Conservation (phyloP, 2,888 invertebrate species). For the Carterocephalus palaemon region DNA sequence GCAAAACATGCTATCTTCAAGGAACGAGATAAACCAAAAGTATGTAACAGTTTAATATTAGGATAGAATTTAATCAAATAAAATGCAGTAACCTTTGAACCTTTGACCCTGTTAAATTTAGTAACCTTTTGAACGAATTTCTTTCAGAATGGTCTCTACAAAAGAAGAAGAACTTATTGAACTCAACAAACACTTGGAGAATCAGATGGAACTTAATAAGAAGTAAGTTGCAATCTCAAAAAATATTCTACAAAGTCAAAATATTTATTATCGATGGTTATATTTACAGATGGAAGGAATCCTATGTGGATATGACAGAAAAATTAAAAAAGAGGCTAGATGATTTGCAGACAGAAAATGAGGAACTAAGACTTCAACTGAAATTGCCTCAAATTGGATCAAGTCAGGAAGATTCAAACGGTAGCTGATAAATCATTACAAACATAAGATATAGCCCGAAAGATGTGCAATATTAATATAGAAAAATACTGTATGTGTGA, state of each 20-base stretch:
- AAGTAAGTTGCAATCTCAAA: conserved; percentile 55
- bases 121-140: too few relatives aligned
- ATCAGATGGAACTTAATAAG: conserved; percentile 79
- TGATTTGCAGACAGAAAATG: conserved; percentile 76
- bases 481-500: conserved; percentile 23
- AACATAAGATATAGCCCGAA: conserved; percentile 2
- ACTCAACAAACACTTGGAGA: conserved; percentile 78
- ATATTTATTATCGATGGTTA: too few relatives aligned
- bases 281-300: conserved; percentile 79
- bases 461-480: conserved; percentile 53
- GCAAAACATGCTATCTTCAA: conserved; percentile 59
- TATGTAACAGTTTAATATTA: conserved; percentile 35
- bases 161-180: conserved; percentile 71
- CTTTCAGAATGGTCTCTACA: conserved; percentile 64
- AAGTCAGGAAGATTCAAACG: conserved; percentile 41
- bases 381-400: conserved; percentile 46
- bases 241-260: conserved; percentile 5
- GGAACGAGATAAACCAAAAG: conserved; percentile 61
- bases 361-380: conserved; percentile 60
- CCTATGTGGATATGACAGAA: conserved; percentile 80
- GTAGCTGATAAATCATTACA: conserved; percentile 40
- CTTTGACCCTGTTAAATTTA: too few relatives aligned
- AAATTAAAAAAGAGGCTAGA: conserved; percentile 80
- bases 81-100: too few relatives aligned
- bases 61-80: neutral